A percentile compares a stretch with the other conserved stretches of the same genome.
phyloP scores from a whole-genome alignment of 2,113 vertebrate genomes.

The Thryonomys swinderianus region DNA sequence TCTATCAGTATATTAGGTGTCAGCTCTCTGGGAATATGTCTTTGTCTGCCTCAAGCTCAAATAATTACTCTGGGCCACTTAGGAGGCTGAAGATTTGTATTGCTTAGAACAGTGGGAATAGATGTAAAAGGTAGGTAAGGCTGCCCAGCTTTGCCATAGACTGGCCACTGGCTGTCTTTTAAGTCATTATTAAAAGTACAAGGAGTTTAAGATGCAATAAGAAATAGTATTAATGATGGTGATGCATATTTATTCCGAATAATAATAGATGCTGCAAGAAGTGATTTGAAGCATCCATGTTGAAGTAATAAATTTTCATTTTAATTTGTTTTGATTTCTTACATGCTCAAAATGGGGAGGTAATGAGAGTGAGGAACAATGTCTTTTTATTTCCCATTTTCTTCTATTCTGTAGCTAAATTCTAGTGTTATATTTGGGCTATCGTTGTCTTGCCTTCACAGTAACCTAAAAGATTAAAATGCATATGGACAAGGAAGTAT shows the following conservation, averaged over 20 bases:
- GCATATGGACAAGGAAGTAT: neutral
- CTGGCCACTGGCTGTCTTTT: neutral
- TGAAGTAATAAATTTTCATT: slow-evolving; percentile 42
- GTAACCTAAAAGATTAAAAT: neutral
- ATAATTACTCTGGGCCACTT: neutral
- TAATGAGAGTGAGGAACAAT: neutral
- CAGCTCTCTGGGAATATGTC: neutral
- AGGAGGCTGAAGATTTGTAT: neutral
- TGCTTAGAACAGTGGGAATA: neutral
- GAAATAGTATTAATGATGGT: neutral
- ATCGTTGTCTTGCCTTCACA: neutral
- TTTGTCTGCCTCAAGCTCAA: neutral
- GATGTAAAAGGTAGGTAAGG: neutral
- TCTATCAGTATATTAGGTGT: neutral
- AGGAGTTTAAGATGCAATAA: neutral
- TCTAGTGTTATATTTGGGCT: neutral
- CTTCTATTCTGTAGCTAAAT: neutral
- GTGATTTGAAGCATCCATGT: neutral
- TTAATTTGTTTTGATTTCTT: slow-evolving; percentile 21
- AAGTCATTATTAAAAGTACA: neutral
- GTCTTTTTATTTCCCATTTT: neutral
- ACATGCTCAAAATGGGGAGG: neutral
- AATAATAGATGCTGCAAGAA: neutral
- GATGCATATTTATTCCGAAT: neutral
- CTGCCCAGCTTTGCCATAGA: neutral